Conservation (phyloP, 2,113 vertebrate genomes). For the Condylura cristata region DNA sequence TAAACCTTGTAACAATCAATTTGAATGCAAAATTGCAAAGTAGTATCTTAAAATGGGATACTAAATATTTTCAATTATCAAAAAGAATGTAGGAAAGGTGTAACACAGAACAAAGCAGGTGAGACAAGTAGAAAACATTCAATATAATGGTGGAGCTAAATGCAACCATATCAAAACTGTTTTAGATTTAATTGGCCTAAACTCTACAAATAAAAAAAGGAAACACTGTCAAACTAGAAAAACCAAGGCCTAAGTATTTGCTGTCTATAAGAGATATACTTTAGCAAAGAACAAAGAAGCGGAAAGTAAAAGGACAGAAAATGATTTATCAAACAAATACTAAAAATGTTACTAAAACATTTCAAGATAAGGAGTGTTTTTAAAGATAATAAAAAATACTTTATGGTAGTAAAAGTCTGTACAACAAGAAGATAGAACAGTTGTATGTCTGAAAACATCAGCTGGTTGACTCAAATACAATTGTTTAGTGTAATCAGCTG, state of each 20-base stretch:
- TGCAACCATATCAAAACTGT: neutral
- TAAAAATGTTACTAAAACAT: too few species aligned
- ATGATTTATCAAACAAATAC: too few species aligned
- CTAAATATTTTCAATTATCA: neutral
- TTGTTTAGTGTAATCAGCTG: neutral
- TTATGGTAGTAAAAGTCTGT: too few species aligned
- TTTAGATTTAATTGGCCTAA: neutral
- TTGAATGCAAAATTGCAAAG: neutral
- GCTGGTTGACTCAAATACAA: neutral
- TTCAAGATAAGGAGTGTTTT: too few species aligned
- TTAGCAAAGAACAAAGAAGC: too few species aligned
- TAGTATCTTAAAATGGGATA: neutral
- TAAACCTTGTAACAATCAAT: neutral
- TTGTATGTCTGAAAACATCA: neutral
- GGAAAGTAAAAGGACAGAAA: too few species aligned
- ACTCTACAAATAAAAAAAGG: neutral
- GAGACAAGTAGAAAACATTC: neutral
- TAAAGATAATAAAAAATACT: too few species aligned
- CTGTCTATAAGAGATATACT: too few species aligned
- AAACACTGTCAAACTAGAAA: too few species aligned
- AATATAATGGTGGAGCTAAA: neutral
- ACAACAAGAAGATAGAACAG: too few species aligned
- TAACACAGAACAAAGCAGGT: neutral
- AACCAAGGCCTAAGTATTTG: too few species aligned
- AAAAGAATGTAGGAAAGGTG: neutral